Conservation (phyloP, 2,888 invertebrate genomes). For the Cryptus viduatorius region DNA sequence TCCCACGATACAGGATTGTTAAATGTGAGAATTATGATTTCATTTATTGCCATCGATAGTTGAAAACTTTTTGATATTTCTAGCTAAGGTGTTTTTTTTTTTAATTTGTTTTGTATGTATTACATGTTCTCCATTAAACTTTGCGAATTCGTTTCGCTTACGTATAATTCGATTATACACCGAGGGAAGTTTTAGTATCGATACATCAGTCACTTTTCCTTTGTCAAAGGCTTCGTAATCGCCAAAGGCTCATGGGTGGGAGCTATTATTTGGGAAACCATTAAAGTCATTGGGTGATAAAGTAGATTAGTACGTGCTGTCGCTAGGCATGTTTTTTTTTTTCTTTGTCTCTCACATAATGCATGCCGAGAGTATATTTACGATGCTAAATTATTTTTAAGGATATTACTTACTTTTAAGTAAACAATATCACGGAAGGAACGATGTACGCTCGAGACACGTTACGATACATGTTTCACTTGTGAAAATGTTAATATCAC, state of each 20-base stretch:
- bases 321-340: not conserved
- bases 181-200: constrained; percentile 47
- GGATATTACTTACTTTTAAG: constrained; percentile 35
- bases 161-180: constrained; percentile 59
- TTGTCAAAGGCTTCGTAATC: constrained; percentile 50
- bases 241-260: constrained; percentile 29
- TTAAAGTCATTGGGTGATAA: not conserved
- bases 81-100: constrained; percentile 19
- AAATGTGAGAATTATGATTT: constrained; percentile 54
- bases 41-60: constrained; percentile 67
- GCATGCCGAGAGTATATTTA: constrained; percentile 29
- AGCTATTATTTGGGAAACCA: constrained; percentile 12
- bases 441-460: constrained; percentile 28
- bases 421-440: constrained; percentile 40
- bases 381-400: constrained; percentile 1
- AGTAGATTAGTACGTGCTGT: not conserved
- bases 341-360: constrained; percentile 6
- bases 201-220: constrained; percentile 57
- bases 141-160: constrained; percentile 33
- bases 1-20: constrained; percentile 28
- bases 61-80: constrained; percentile 54
- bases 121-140: constrained; percentile 5
- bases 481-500: constrained; percentile 52
- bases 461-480: not conserved
- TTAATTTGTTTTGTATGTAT: not conserved